These are phyloP conservation scores for Brachyptera risi DNA, from an alignment of 2,888 invertebrate species.

Conservation along the genomic window DNA sequence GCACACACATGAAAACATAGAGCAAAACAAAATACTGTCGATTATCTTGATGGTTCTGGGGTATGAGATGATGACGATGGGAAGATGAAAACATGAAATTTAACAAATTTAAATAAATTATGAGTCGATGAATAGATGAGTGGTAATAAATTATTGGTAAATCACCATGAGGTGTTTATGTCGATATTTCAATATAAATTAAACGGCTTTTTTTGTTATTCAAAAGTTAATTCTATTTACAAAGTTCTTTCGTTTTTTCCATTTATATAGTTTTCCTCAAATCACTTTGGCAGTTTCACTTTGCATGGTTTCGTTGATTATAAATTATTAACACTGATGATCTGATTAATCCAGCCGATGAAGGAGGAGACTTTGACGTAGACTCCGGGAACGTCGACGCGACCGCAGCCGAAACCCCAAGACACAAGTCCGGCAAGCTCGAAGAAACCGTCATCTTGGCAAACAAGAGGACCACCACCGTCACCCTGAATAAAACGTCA, in stretches of 20 bases:
- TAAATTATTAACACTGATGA: constrained; percentile 85
- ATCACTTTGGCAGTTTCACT: not conserved
- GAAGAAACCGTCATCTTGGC: constrained; percentile 88
- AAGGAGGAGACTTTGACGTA: constrained; percentile 94
- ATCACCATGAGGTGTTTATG: not conserved
- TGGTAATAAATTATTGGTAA: constrained; percentile 5
- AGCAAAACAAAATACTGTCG: no score
- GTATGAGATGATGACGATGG: no score
- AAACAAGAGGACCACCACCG: constrained; percentile 90
- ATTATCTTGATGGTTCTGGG: no score
- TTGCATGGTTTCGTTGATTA: constrained; percentile 18
- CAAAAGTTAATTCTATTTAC: not conserved
- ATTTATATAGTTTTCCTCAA: not conserved
- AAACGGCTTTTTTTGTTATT: not conserved
- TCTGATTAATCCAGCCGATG: constrained; percentile 96
- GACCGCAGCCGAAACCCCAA: constrained; percentile 94
- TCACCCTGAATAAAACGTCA: constrained; percentile 63
- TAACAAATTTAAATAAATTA: not conserved
- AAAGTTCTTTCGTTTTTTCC: not conserved
- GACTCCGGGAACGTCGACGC: constrained; percentile 91
- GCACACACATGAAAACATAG: no score
- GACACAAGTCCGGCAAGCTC: constrained; percentile 90
- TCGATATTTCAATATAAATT: not conserved
- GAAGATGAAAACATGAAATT: not conserved
- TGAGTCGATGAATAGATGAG: not conserved